Evolutionary conservation across 35 echinoderm and acorn worm species (phyloP).

Genomic region (Chiridota heheva): DNA sequence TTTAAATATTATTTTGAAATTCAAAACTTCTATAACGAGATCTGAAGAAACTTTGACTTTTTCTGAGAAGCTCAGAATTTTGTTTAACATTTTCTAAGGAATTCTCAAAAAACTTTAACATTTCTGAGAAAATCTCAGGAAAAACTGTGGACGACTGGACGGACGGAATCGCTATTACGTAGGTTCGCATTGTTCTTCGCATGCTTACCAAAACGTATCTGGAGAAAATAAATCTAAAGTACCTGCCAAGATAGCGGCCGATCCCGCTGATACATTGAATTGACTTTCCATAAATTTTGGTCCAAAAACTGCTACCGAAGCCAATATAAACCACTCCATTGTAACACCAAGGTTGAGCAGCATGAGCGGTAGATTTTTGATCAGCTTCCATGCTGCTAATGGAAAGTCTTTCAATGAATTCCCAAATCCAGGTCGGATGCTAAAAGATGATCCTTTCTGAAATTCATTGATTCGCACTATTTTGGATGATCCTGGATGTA

Average conservation of each 20-base stretch:
- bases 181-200: too few species aligned
- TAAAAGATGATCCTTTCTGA: conserved; percentile 75
- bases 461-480: conserved; percentile 46
- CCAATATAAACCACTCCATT: conserved; percentile 88
- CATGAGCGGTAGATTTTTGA: conserved; percentile 90
- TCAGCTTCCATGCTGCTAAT: conserved; percentile 53
- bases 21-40: too few species aligned
- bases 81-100: too few species aligned
- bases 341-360: conserved; percentile 75
- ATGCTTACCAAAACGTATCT: too few species aligned
- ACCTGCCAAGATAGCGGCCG: conserved; percentile 80
- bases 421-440: conserved; percentile 69
- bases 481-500: conserved; percentile 53
- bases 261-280: conserved; percentile 70
- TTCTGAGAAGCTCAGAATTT: too few species aligned
- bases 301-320: conserved; percentile 81
- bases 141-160: too few species aligned
- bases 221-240: too few species aligned
- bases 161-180: too few species aligned
- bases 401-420: conserved; percentile 83
- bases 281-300: conserved; percentile 97
- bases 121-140: too few species aligned
- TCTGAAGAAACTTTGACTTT: too few species aligned
- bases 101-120: too few species aligned
- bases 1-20: too few species aligned